Evolutionary conservation across 2,113 vertebrate genomes (phyloP).

Genomic region (Prolemur simus): DNA sequence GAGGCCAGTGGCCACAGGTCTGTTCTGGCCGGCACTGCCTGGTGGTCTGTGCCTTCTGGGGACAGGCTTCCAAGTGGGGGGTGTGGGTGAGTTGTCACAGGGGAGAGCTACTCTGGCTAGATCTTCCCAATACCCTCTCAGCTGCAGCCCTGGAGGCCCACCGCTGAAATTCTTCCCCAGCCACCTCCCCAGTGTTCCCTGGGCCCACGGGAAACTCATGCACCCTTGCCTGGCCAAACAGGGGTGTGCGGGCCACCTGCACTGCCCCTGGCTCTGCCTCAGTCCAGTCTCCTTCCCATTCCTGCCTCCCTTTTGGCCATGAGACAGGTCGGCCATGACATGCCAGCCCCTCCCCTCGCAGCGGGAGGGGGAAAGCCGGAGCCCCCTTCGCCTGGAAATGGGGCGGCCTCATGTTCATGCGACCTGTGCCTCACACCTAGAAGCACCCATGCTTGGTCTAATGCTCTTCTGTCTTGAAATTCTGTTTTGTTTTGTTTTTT

Average conservation of each 20-base stretch:
- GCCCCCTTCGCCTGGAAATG: too few species aligned
- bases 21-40: not conserved
- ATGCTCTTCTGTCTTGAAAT: not conserved
- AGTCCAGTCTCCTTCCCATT: not conserved
- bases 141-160: not conserved
- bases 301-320: not conserved
- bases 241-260: not conserved
- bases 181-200: not conserved
- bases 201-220: not conserved
- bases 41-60: not conserved
- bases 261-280: not conserved
- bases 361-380: too few species aligned
- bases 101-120: not conserved
- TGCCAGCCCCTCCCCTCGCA: too few species aligned
- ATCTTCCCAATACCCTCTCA: not conserved
- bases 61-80: not conserved
- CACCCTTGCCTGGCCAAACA: not conserved
- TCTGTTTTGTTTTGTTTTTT: too few species aligned
- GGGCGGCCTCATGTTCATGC: not conserved
- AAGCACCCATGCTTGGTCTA: not conserved
- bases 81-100: too few species aligned
- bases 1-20: not conserved
- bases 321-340: too few species aligned
- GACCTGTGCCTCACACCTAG: rapidly evolving
- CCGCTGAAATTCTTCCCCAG: not conserved